Percentiles rank a stretch among this genome's conserved stretches.
phyloP scores from a whole-genome alignment of 2,888 invertebrate genomes.

The Anodontia alba region DNA sequence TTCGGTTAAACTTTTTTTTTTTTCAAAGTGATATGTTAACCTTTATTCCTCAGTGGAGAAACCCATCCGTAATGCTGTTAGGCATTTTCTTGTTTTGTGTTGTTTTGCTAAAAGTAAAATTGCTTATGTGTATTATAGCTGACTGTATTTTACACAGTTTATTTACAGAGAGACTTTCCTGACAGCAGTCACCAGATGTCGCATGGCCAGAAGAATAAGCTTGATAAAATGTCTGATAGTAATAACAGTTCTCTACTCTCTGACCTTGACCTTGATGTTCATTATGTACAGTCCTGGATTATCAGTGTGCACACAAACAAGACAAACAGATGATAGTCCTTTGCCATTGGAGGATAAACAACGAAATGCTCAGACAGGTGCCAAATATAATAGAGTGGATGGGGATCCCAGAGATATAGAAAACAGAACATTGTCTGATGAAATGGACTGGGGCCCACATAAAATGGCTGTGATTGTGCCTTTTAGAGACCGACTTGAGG shows the following conservation, averaged over 20 bases:
- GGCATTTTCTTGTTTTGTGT: no score
- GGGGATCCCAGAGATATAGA: background rate
- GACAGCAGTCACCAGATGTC: conserved; percentile 18
- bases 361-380: background rate
- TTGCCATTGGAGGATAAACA: background rate
- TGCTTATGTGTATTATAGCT: no score
- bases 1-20: no score
- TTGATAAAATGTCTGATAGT: conserved; percentile 50
- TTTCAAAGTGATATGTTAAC: no score
- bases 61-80: no score
- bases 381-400: background rate
- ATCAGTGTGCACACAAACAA: background rate
- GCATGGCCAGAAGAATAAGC: conserved; percentile 51
- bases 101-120: no score
- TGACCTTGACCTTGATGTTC: conserved; percentile 46
- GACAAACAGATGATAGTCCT: conserved; percentile 14
- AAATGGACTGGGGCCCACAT: conserved; percentile 62
- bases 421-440: conserved; percentile 26
- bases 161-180: no score
- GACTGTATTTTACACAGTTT: no score
- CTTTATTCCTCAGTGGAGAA: no score
- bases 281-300: conserved; percentile 25
- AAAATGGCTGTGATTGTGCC: conserved; percentile 95
- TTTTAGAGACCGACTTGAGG: conserved; percentile 97
- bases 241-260: conserved; percentile 39